Evolutionary conservation across 2,797 vertebrate genomes (phyloP), one percentile per base, ranked within the genome.

Genomic region (Myotis pilosus): DNA sequence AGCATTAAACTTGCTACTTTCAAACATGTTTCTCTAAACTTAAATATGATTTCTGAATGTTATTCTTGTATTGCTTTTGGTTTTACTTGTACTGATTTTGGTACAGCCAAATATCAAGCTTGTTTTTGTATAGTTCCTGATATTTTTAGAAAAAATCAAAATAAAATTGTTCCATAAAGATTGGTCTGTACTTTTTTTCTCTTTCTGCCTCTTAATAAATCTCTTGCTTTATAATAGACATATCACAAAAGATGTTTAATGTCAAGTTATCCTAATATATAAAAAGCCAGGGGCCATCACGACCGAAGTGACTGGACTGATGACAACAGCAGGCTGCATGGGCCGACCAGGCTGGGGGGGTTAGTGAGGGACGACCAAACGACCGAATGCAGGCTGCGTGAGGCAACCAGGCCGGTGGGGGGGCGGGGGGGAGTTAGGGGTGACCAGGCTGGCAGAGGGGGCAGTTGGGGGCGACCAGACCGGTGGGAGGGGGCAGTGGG

Each of bases 91-190:
- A n/a, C 89, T 96, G 82, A 66, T 90, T 90, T 96, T 79, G 55
- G 25, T 95, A 51, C 19, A 28, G 81, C 36, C 76, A 93, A 5
- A 75, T 72, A 51, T 76, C 64, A 47, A 83, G 33, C 47, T 92
- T 96, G 53, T 83, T 96, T 97, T 97, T 93, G 96, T 36, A 83
- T 71, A 91, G 75, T 80, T 96, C 12, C 53, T 92, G 75, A 33
- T 96, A 85, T 87, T 96, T 97, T 97, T 95, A 76, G 92, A 69
- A 97, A 96, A 94, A 93, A 83, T 80, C 10, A 91, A 95, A 92
- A 94, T 94, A 87, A 94, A 97, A 51, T 69, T 96, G 16, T 91
- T 92, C 68, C 30, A 7, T 86, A 78, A 94, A 95, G 16, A 82
- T 83, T 95, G 75, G 22, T 71, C n/a, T 87, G 13, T 96, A 47